These are phyloP conservation scores for Phyllotreta cruciferae DNA, from an alignment of 2,888 invertebrate species.

Conservation along the genomic window DNA sequence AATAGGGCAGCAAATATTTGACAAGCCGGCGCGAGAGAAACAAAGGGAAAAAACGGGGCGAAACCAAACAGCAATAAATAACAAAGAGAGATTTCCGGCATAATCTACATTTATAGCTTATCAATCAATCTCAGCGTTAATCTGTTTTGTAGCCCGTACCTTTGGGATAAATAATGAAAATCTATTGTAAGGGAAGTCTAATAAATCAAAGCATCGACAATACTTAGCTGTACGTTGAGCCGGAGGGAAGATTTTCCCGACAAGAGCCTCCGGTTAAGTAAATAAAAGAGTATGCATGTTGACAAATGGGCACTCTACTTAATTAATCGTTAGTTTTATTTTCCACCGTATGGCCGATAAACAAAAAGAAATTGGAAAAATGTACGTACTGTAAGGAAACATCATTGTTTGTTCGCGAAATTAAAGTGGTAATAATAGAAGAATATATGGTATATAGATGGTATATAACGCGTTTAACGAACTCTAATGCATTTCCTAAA, in stretches of 20 bases:
- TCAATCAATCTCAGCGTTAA: constrained; percentile 25
- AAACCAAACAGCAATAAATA: constrained; percentile 20
- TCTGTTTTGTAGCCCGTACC: constrained; percentile 18
- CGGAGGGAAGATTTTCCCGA: not conserved
- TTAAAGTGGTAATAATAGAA: too few relatives aligned
- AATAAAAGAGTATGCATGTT: constrained; percentile 9
- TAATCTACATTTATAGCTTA: constrained; percentile 29
- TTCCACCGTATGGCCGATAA: too few relatives aligned
- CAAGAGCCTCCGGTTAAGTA: constrained; percentile 6
- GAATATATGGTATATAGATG: too few relatives aligned
- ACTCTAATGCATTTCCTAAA: too few relatives aligned
- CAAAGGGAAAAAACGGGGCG: constrained; percentile 10
- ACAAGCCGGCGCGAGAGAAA: not conserved
- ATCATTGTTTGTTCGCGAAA: too few relatives aligned
- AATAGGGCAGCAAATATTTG: not conserved
- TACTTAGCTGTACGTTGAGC: not conserved
- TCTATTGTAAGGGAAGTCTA: constrained; percentile 21
- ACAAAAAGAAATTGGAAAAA: too few relatives aligned
- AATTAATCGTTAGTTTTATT: not conserved
- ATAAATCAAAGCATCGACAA: constrained; percentile 15
- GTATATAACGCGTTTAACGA: too few relatives aligned
- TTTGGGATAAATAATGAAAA: constrained; percentile 29
- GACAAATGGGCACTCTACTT: constrained; percentile 10
- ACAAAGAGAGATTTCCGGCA: constrained; percentile 12
- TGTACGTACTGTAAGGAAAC: too few relatives aligned